phyloP scores from a whole-genome alignment of 2,797 vertebrate genomes.

The Squalus acanthias region DNA sequence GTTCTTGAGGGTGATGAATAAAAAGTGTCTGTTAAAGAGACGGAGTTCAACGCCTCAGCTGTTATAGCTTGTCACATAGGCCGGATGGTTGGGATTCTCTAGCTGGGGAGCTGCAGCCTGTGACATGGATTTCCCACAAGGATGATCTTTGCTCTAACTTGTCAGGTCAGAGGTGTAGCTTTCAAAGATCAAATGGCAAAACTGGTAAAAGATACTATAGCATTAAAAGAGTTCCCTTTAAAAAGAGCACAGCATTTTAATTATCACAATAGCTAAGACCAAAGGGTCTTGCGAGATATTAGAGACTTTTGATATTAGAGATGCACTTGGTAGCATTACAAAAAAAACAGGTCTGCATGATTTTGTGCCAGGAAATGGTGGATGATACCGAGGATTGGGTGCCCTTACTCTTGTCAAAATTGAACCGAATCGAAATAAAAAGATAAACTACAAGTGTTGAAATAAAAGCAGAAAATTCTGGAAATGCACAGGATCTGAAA shows the following conservation, averaged over 20 bases:
- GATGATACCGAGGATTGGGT: not conserved
- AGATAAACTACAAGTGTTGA: not conserved
- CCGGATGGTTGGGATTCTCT: constrained; percentile 48
- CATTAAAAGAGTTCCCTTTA: constrained; percentile 16
- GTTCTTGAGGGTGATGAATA: constrained; percentile 51
- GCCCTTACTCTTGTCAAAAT: not conserved
- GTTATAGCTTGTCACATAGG: constrained; percentile 51
- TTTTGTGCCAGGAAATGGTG: not conserved
- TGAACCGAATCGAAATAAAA: not conserved
- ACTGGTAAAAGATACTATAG: constrained; percentile 28
- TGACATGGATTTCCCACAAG: constrained; percentile 47
- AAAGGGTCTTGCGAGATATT: not conserved
- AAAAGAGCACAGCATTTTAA: constrained; percentile 35
- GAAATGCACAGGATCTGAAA: not conserved
- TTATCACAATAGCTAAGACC: constrained; percentile 21
- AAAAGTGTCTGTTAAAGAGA: constrained; percentile 50
- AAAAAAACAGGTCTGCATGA: not conserved
- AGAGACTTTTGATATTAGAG: constrained; percentile 23
- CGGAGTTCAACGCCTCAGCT: constrained; percentile 48
- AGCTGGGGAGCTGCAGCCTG: constrained; percentile 40
- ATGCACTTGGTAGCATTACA: not conserved
- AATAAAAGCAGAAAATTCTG: not conserved
- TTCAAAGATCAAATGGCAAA: constrained; percentile 37
- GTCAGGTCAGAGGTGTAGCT: constrained; percentile 45
- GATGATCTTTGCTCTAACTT: constrained; percentile 44